Percentiles rank a stretch among this genome's conserved stretches.
Evolutionary conservation across 2,797 vertebrate species (phyloP).

Genomic region (Pitangus sulphuratus): DNA sequence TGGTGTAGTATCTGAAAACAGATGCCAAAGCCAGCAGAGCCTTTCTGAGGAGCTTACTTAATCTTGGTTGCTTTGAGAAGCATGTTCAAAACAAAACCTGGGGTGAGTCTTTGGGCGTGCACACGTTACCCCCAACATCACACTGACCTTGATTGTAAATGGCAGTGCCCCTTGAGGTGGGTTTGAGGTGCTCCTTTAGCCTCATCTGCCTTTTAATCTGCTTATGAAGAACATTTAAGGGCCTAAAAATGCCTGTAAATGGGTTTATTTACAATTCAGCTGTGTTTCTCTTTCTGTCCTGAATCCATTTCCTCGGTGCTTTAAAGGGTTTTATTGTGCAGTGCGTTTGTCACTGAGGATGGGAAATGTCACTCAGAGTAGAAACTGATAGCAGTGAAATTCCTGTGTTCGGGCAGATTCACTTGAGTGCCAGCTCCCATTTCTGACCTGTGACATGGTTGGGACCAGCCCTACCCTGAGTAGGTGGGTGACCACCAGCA

Average conservation of each 20-base stretch:
- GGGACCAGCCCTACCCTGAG: background rate
- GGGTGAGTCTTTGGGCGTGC: background rate
- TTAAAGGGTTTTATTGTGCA: background rate
- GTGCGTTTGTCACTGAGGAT: background rate
- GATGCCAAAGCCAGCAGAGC: background rate
- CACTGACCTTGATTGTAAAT: background rate
- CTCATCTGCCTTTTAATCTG: background rate
- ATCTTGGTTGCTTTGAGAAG: background rate
- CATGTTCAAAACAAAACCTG: background rate
- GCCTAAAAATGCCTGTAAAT: background rate
- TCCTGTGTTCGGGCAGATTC: background rate
- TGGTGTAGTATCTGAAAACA: background rate
- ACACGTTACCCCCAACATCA: background rate
- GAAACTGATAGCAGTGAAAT: background rate
- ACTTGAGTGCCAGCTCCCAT: background rate
- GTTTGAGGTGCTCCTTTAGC: background rate
- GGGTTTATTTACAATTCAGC: background rate
- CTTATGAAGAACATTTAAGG: background rate
- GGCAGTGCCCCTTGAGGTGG: background rate
- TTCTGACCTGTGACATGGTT: background rate
- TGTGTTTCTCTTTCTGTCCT: background rate
- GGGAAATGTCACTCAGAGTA: background rate
- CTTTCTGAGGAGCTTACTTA: background rate
- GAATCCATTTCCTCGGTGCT: background rate
- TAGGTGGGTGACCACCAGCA: background rate